phyloP scores from a whole-genome alignment of 2,888 invertebrate species.

The Escarpia spicata region DNA sequence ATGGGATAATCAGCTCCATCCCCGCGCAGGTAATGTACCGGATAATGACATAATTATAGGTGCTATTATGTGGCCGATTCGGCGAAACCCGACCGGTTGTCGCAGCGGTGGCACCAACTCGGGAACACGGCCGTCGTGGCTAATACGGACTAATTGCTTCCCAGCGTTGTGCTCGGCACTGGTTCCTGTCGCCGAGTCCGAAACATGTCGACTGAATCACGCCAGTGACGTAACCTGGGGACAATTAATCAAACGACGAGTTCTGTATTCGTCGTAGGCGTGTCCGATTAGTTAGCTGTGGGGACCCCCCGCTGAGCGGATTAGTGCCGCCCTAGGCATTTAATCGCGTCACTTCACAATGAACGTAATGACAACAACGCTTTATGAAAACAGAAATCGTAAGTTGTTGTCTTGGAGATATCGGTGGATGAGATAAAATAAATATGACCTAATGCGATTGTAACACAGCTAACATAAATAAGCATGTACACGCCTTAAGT shows the following conservation, averaged over 20 bases:
- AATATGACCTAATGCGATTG: background rate
- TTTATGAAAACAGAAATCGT: background rate
- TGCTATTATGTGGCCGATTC: conserved; percentile 16
- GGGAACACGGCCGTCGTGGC: background rate
- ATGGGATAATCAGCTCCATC: conserved; percentile 7
- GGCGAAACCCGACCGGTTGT: background rate
- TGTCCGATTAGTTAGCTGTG: background rate
- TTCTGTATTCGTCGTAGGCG: background rate
- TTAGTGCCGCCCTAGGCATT: background rate
- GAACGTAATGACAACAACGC: background rate
- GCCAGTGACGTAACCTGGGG: background rate
- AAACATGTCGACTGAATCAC: conserved; percentile 16
- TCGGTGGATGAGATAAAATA: background rate
- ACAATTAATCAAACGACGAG: background rate
- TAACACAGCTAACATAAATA: background rate
- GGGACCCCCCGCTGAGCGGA: background rate
- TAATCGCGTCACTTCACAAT: background rate
- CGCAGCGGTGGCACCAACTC: background rate
- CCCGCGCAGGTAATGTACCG: background rate
- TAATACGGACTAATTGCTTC: conserved; percentile 16
- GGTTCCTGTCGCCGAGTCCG: background rate
- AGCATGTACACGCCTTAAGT: too few relatives aligned
- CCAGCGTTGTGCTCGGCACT: background rate
- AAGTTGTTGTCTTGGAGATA: background rate
- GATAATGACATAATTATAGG: conserved; percentile 13